These are phyloP conservation scores for Rhynchophorus ferrugineus DNA, from an alignment of 1,140 invertebrate species.

Conservation along the genomic window DNA sequence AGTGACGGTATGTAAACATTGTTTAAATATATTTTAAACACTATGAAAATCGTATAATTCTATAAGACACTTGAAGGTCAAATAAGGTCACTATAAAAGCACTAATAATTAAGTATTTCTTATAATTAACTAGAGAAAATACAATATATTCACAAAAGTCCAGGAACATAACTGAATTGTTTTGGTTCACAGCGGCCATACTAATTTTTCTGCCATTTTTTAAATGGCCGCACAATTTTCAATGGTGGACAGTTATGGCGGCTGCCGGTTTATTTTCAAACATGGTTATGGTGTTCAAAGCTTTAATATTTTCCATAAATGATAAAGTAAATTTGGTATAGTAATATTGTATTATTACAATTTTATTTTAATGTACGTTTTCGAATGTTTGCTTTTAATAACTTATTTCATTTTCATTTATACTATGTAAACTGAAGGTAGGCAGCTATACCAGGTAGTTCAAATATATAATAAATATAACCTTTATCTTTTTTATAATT, in stretches of 20 bases:
- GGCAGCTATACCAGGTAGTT: too few species aligned
- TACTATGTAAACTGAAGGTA: too few species aligned
- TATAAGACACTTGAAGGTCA: background rate
- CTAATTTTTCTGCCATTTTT: conserved; percentile 36
- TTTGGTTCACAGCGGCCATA: conserved; percentile 31
- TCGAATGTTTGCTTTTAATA: too few species aligned
- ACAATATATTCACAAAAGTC: conserved; percentile 9
- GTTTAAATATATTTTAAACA: background rate
- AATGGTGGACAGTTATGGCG: conserved; percentile 30
- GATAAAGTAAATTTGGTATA: too few species aligned
- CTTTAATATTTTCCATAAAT: background rate
- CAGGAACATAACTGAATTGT: conserved; percentile 14
- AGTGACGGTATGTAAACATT: conserved; percentile 70
- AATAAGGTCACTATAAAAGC: background rate
- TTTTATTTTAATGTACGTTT: too few species aligned
- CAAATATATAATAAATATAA: too few species aligned
- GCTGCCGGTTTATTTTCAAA: conserved; percentile 14
- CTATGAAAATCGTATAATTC: background rate
- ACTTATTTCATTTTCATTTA: too few species aligned
- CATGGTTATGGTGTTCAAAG: background rate
- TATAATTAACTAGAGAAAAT: too few species aligned
- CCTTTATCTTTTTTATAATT: too few species aligned
- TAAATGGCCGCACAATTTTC: conserved; percentile 34
- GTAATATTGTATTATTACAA: too few species aligned
- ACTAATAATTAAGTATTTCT: background rate